Conservation (phyloP, 1,140 invertebrate species). For the Zaprionus gabonicus region DNA sequence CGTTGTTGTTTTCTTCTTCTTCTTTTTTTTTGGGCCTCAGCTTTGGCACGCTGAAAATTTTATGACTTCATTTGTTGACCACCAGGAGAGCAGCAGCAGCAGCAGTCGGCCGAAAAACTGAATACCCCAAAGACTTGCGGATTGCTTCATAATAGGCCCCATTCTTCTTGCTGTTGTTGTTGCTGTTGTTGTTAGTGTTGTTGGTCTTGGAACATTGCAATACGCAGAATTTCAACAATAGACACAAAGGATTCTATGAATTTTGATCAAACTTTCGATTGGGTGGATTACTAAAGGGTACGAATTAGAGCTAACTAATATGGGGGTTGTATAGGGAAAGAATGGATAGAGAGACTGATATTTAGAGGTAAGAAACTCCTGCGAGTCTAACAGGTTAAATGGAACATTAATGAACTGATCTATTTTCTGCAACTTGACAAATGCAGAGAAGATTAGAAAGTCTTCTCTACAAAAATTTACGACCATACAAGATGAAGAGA, state of each 20-base stretch:
- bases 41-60: slow-evolving; percentile 82
- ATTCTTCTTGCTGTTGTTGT: slow-evolving; percentile 44
- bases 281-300: slow-evolving; percentile 20
- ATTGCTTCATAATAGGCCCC: slow-evolving; percentile 72
- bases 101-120: slow-evolving; percentile 37
- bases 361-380: too few relatives aligned
- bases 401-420: too few relatives aligned
- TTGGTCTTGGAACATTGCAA: slow-evolving; percentile 55
- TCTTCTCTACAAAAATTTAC: too few relatives aligned
- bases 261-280: slow-evolving; percentile 68
- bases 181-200: slow-evolving; percentile 36
- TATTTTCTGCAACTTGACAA: not conserved
- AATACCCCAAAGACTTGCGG: slow-evolving; percentile 36
- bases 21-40: slow-evolving; percentile 15
- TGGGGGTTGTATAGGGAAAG: not conserved
- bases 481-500: too few relatives aligned
- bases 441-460: too few relatives aligned
- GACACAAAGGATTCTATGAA: slow-evolving; percentile 77
- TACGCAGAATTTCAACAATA: slow-evolving; percentile 76
- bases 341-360: too few relatives aligned
- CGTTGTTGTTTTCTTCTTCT: slow-evolving; percentile 20
- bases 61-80: slow-evolving; percentile 81
- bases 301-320: not conserved
- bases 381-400: not conserved
- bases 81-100: slow-evolving; percentile 59